phyloP scores from a whole-genome alignment of 2,888 invertebrate genomes.

The Glyphotaelius pellucidus region DNA sequence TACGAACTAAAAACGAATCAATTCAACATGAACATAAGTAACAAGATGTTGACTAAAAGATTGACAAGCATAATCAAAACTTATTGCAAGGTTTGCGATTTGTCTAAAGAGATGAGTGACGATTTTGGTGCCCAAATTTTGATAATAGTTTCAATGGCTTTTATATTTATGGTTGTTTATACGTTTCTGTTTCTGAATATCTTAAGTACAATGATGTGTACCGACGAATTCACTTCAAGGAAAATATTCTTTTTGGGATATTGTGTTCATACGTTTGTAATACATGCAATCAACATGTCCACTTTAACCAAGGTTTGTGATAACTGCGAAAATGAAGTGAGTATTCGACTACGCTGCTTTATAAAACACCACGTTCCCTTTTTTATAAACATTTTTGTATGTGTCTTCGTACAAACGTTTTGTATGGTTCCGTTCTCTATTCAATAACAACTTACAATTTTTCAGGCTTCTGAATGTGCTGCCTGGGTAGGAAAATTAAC shows the following conservation, averaged over 20 bases:
- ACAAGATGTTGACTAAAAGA: background rate
- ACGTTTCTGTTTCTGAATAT: slow-evolving; percentile 9
- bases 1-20: background rate
- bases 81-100: slow-evolving; percentile 17
- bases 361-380: background rate
- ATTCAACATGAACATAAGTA: background rate
- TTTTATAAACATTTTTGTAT: background rate
- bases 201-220: background rate
- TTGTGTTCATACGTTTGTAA: background rate
- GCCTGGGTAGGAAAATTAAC: background rate
- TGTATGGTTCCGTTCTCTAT: background rate
- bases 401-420: background rate
- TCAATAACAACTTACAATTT: background rate
- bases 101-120: slow-evolving; percentile 19
- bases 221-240: background rate
- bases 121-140: slow-evolving; percentile 16
- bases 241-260: slow-evolving; percentile 12
- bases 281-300: background rate
- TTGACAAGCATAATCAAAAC: background rate
- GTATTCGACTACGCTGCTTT: background rate
- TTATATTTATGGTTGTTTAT: slow-evolving; percentile 3
- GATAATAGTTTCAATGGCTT: slow-evolving; percentile 11
- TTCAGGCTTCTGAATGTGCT: slow-evolving; percentile 10
- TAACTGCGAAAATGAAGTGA: slow-evolving; percentile 14
- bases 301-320: background rate